A percentile compares a stretch with the other conserved stretches of the same genome.
phyloP scores from a whole-genome alignment of 2,797 vertebrate species.

The Gastrophryne carolinensis region DNA sequence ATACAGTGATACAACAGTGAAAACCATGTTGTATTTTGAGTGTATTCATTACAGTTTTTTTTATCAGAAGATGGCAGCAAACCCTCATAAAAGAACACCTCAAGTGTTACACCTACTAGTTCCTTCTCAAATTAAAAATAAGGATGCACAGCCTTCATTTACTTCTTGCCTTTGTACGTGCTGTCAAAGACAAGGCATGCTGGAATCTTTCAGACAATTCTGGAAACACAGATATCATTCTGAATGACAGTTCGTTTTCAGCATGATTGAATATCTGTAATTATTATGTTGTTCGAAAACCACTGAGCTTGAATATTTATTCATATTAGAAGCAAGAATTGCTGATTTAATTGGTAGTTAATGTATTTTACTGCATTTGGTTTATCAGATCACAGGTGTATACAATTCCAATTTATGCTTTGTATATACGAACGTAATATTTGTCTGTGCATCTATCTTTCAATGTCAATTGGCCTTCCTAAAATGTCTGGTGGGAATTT shows the following conservation, averaged over 20 bases:
- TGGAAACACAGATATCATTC: slow-evolving; percentile 20
- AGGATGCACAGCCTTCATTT: slow-evolving; percentile 2
- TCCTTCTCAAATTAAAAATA: slow-evolving; percentile 9
- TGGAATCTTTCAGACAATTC: not conserved
- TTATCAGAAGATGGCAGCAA: slow-evolving; percentile 76
- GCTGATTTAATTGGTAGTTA: not conserved
- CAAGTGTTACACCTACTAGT: not conserved
- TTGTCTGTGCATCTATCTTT: no score
- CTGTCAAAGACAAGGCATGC: not conserved
- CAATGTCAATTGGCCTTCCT: no score
- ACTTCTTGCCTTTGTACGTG: slow-evolving; percentile 7
- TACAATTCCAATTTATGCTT: not conserved
- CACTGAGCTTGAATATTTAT: not conserved
- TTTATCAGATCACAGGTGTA: not conserved
- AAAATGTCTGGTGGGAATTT: no score
- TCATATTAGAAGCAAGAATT: not conserved
- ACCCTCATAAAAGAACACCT: slow-evolving; percentile 56
- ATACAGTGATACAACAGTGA: no score
- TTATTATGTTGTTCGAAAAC: slow-evolving; percentile 17
- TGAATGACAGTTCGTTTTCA: not conserved
- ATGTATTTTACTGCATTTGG: not conserved
- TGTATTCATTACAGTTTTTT: slow-evolving; percentile 17
- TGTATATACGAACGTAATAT: not conserved
- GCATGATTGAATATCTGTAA: slow-evolving; percentile 13
- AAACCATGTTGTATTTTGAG: no score